phyloP scores from a whole-genome alignment of 2,797 vertebrate species.

The Oryzias dopingdopingensis region DNA sequence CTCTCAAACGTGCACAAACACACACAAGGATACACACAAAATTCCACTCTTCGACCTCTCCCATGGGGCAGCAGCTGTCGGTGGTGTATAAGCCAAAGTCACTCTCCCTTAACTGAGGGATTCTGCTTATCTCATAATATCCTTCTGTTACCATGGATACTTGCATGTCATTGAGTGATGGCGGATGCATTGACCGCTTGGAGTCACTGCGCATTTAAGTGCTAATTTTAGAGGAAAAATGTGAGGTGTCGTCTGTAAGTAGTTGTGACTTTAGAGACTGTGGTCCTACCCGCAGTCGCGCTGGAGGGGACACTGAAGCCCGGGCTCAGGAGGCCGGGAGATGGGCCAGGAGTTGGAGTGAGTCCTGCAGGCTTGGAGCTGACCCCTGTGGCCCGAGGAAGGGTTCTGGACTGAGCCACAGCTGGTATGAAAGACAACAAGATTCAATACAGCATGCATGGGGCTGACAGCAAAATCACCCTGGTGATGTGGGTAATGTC shows the following conservation, averaged over 20 bases:
- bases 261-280: not conserved
- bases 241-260: not conserved
- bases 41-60: conserved; percentile 21
- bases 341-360: conserved; percentile 21
- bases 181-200: not conserved
- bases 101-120: conserved; percentile 29
- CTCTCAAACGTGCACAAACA: not conserved
- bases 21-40: not conserved
- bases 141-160: conserved; percentile 14
- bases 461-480: not conserved
- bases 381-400: conserved; percentile 33
- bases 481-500: too few species aligned
- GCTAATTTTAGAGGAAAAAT: not conserved
- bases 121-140: conserved; percentile 18
- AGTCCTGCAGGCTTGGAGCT: conserved; percentile 41
- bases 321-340: conserved; percentile 28
- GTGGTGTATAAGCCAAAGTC: conserved; percentile 40
- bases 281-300: conserved; percentile 40
- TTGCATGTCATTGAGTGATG: not conserved
- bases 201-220: not conserved
- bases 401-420: conserved; percentile 36
- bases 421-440: conserved; percentile 28
- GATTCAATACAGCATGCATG: not conserved
- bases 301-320: conserved; percentile 24
- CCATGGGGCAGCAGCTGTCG: conserved; percentile 45